These are phyloP conservation scores for Zygogramma bicolorata DNA, from an alignment of 2,888 invertebrate genomes.

Conservation along the genomic window DNA sequence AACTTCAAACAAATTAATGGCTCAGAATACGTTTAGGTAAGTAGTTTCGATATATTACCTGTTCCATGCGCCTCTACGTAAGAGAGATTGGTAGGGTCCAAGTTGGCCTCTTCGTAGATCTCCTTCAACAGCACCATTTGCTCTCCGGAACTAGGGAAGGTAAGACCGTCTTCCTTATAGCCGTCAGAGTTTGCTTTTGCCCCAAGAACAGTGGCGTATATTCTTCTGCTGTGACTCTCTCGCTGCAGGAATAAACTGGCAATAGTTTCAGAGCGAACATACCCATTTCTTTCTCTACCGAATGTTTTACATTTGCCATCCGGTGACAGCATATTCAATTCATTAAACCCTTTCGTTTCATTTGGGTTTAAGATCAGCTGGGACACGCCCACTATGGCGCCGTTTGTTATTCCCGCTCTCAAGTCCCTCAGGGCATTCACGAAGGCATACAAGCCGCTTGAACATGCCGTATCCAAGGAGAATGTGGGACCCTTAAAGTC, in stretches of 20 bases:
- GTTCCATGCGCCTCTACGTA: constrained; percentile 91
- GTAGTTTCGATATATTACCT: constrained; percentile 64
- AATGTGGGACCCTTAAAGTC: constrained; percentile 53
- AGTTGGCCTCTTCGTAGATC: constrained; percentile 76
- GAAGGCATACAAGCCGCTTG: constrained; percentile 46
- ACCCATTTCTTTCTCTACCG: constrained; percentile 85
- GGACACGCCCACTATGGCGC: constrained; percentile 64
- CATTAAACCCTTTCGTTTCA: constrained; percentile 23
- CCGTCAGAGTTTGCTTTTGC: constrained; percentile 62
- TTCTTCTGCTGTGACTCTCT: constrained; percentile 66
- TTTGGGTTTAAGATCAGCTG: not conserved
- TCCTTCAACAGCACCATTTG: constrained; percentile 74
- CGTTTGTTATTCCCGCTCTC: constrained; percentile 32
- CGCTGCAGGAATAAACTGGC: constrained; percentile 80
- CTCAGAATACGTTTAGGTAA: no score
- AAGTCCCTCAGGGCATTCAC: constrained; percentile 39
- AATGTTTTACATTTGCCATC: constrained; percentile 93
- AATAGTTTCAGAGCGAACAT: constrained; percentile 85
- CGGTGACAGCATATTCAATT: constrained; percentile 81
- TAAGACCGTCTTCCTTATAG: constrained; percentile 62
- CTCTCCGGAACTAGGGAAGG: constrained; percentile 61
- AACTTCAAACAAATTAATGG: not conserved
- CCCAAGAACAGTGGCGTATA: constrained; percentile 67
- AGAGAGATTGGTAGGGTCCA: constrained; percentile 77
- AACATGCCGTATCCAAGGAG: constrained; percentile 50